phyloP scores from a whole-genome alignment of 2,113 vertebrate genomes.

The Haplochromis burtoni region DNA sequence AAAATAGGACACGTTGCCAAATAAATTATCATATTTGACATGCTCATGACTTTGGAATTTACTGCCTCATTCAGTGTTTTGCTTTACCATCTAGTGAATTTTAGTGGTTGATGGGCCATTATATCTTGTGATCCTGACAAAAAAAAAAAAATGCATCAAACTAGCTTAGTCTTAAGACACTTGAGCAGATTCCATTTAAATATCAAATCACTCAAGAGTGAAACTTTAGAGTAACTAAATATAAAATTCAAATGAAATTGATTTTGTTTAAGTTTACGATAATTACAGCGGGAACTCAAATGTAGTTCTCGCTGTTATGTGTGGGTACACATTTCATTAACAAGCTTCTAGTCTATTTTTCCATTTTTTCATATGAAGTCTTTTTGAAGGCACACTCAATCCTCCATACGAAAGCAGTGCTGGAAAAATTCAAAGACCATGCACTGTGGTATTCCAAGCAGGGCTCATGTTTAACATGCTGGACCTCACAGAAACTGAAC shows the following conservation, averaged over 20 bases:
- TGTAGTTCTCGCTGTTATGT: neutral
- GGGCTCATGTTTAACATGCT: neutral
- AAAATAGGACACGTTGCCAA: neutral
- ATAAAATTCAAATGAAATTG: neutral
- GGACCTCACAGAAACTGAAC: neutral
- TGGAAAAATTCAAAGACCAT: neutral
- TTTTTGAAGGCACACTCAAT: neutral
- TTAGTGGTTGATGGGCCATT: neutral
- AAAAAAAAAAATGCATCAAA: neutral
- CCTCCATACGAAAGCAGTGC: neutral
- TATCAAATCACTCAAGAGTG: neutral
- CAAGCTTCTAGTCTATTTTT: neutral
- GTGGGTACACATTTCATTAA: neutral
- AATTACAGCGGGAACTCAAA: neutral
- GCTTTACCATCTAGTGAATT: neutral
- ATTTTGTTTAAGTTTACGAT: neutral
- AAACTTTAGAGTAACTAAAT: neutral
- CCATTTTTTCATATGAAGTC: neutral
- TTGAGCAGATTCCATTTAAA: neutral
- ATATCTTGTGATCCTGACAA: neutral
- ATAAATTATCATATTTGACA: neutral
- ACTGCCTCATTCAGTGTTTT: neutral
- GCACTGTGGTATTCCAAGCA: neutral
- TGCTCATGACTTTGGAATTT: neutral
- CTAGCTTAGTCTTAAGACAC: neutral